Evolutionary conservation across 2,797 vertebrate species (phyloP).

Genomic region (Tragelaphus oryx): DNA sequence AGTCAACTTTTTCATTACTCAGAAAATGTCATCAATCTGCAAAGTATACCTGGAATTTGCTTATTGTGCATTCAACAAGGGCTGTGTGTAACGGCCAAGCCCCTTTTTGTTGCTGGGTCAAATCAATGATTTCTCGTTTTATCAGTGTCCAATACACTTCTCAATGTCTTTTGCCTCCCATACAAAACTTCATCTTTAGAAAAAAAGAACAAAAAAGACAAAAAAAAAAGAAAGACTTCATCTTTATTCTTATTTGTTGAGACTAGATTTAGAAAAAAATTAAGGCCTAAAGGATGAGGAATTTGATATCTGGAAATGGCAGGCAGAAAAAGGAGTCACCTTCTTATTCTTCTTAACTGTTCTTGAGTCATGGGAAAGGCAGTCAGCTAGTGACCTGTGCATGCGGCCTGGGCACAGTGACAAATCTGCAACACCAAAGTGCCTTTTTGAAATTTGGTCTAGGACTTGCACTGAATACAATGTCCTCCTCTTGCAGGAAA

Average conservation of each 20-base stretch:
- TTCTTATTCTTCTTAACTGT: conserved; percentile 47
- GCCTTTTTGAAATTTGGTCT: conserved; percentile 67
- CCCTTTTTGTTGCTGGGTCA: background rate
- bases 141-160: background rate
- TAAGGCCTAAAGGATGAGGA: conserved; percentile 37
- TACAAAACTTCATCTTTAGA: conserved; percentile 42
- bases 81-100: background rate
- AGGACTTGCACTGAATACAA: conserved; percentile 61
- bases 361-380: conserved; percentile 50
- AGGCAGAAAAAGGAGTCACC: conserved; percentile 43
- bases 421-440: conserved; percentile 56
- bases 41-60: too few relatives aligned
- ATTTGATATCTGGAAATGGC: conserved; percentile 9
- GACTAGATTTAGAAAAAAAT: conserved; percentile 15
- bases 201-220: background rate
- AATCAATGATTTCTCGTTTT: conserved; percentile 32
- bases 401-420: conserved; percentile 51
- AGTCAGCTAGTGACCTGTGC: conserved; percentile 49
- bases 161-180: conserved; percentile 22
- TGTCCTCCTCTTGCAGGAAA: conserved; percentile 65
- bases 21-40: too few relatives aligned
- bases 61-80: too few relatives aligned
- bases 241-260: conserved; percentile 39
- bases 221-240: background rate
- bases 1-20: too few relatives aligned